phyloP scores from a whole-genome alignment of 2,113 vertebrate species.

The Desmodus rotundus region DNA sequence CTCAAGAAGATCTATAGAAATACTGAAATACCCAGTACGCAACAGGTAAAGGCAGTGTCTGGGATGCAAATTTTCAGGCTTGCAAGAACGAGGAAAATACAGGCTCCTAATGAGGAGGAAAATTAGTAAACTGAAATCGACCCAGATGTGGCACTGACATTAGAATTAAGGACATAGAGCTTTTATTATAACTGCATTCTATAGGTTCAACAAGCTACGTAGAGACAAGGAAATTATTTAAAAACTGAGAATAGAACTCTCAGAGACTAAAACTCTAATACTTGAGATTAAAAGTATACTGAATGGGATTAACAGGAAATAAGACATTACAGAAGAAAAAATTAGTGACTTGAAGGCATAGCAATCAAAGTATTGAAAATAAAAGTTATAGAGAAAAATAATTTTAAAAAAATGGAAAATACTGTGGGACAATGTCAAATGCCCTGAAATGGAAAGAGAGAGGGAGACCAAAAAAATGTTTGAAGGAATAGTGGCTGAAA shows the following conservation, averaged over 20 bases:
- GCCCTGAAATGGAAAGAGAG: not conserved
- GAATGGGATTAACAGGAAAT: too few species aligned
- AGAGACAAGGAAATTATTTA: not conserved
- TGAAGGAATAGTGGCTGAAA: not conserved
- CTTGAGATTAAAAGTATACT: not conserved
- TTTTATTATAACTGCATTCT: not conserved
- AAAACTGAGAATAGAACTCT: not conserved
- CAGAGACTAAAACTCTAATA: not conserved
- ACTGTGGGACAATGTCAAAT: not conserved
- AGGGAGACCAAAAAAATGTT: not conserved
- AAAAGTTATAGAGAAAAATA: not conserved
- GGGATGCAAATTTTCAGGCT: not conserved
- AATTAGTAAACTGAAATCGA: not conserved
- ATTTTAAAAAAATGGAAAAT: not conserved
- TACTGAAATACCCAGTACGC: not conserved
- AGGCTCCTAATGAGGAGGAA: not conserved
- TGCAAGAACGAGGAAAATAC: not conserved
- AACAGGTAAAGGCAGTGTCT: not conserved
- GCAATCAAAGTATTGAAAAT: not conserved
- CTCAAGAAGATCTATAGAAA: not conserved
- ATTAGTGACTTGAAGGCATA: not conserved
- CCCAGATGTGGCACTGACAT: not conserved
- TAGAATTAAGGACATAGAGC: not conserved
- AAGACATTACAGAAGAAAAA: not conserved
- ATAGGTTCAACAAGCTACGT: not conserved